A percentile compares a stretch with the other conserved stretches of the same genome.
phyloP scores from a whole-genome alignment of 2,113 vertebrate species.

The Neofelis nebulosa region DNA sequence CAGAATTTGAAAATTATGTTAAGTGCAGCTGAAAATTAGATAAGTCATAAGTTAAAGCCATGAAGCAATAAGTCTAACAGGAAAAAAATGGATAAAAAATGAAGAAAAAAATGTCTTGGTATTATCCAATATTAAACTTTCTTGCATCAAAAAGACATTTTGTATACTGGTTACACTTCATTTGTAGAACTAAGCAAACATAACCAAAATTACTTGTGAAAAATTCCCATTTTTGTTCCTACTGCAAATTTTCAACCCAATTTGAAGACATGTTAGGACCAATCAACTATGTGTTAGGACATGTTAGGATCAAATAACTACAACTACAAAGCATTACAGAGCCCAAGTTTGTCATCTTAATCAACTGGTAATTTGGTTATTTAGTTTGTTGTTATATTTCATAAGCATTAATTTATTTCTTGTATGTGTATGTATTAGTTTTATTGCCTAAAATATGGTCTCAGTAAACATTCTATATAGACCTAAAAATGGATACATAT shows the following conservation, averaged over 20 bases:
- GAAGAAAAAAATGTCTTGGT: neutral
- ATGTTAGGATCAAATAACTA: neutral
- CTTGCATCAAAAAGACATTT: neutral
- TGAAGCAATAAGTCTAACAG: neutral
- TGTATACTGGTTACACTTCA: neutral
- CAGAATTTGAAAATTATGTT: constrained; percentile 39
- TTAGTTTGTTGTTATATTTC: neutral
- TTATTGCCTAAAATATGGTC: neutral
- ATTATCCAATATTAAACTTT: neutral
- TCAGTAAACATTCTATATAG: neutral
- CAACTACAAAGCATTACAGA: neutral
- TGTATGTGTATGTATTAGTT: neutral
- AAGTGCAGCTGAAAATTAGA: constrained; percentile 56
- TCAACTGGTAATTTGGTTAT: neutral
- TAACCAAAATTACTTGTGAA: neutral
- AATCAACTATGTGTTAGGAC: neutral
- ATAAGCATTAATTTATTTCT: neutral
- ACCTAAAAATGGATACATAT: neutral
- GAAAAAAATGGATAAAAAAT: neutral
- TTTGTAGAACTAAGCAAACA: neutral
- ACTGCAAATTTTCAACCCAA: neutral
- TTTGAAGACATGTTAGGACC: neutral
- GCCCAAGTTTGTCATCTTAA: neutral
- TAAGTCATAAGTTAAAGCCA: neutral
- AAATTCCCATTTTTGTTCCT: neutral